Evolutionary conservation across 1,140 invertebrate genomes (phyloP).

Genomic region (Zaprionus vittiger): DNA sequence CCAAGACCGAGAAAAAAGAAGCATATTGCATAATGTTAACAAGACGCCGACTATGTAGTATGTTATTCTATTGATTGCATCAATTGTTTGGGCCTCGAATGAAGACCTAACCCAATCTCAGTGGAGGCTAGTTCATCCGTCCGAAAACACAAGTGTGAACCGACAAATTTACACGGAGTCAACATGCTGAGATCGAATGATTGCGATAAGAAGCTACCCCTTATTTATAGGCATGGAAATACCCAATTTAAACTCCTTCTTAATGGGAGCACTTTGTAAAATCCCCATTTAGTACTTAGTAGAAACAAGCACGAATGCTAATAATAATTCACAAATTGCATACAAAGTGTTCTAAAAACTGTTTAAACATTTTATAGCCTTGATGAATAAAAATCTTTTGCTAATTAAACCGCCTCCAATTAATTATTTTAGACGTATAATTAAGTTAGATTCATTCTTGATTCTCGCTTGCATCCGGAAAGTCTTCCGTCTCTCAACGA

Average conservation of each 20-base stretch:
- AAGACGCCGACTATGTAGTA: slow-evolving; percentile 22
- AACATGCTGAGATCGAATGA: neutral
- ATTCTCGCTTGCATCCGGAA: neutral
- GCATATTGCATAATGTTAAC: slow-evolving; percentile 41
- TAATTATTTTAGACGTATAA: neutral
- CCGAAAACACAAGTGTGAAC: neutral
- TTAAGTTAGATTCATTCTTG: neutral
- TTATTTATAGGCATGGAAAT: neutral
- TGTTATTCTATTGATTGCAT: slow-evolving; percentile 36
- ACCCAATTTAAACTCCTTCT: neutral
- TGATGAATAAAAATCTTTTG: neutral
- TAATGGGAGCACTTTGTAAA: neutral
- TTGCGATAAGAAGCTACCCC: neutral
- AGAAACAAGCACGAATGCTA: neutral
- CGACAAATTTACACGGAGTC: neutral
- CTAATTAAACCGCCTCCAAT: slow-evolving; percentile 2
- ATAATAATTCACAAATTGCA: neutral
- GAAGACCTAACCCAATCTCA: neutral
- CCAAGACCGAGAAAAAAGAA: slow-evolving; percentile 3
- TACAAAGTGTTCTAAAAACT: neutral
- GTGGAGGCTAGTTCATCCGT: neutral
- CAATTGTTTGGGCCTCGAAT: slow-evolving; percentile 17
- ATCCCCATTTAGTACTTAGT: neutral
- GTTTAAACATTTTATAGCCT: neutral
- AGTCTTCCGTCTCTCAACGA: neutral